Conservation (phyloP, 1,140 invertebrate genomes). For the Penaeus vannamei region DNA sequence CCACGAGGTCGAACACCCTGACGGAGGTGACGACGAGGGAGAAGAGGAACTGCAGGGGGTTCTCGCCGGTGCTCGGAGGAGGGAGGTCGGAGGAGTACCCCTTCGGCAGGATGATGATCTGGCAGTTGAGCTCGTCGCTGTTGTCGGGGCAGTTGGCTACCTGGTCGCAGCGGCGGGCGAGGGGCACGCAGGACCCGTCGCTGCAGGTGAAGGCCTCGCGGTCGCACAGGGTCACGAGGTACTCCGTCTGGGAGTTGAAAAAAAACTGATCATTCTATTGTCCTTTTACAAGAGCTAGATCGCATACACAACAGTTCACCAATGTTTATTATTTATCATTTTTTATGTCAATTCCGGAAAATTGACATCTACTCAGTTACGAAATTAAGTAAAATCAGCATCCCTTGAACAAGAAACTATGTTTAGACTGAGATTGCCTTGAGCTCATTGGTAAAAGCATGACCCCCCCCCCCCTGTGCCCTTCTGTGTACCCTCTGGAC, state of each 20-base stretch:
- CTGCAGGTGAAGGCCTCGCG: conserved; percentile 68
- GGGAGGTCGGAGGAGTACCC: neutral
- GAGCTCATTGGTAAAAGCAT: no score
- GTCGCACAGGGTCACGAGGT: neutral
- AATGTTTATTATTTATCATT: no score
- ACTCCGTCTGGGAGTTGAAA: neutral
- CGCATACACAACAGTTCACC: no score
- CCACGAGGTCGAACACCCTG: neutral
- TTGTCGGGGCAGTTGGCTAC: conserved; percentile 60
- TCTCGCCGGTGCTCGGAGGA: neutral
- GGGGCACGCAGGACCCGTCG: conserved; percentile 68
- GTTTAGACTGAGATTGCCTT: no score
- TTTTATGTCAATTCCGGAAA: no score
- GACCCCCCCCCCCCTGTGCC: no score
- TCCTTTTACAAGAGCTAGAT: no score
- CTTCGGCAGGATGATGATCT: neutral
- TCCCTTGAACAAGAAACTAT: no score
- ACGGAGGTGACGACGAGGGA: neutral
- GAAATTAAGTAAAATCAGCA: no score
- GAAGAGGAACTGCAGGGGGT: neutral
- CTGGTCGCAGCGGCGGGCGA: conserved; percentile 61
- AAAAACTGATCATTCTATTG: no score
- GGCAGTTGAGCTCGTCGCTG: neutral
- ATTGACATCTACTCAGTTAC: no score
- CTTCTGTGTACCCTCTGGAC: neutral